phyloP scores from a whole-genome alignment of 2,113 vertebrate species.

The Heptranchias perlo region DNA sequence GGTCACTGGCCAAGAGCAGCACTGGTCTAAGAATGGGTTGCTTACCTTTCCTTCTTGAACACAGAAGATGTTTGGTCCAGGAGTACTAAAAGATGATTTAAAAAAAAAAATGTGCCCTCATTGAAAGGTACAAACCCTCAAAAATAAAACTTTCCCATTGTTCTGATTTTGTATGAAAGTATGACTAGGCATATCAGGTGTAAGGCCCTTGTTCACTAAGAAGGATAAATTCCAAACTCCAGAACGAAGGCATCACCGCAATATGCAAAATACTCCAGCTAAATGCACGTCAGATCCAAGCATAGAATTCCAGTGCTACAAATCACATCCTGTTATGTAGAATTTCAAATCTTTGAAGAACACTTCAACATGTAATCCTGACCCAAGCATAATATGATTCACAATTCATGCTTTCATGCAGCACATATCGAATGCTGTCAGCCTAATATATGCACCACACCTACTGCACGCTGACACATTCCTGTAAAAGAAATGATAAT shows the following conservation, averaged over 20 bases:
- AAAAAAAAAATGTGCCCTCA: not conserved
- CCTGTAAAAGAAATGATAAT: not conserved
- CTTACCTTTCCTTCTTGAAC: constrained; percentile 17
- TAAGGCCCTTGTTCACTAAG: not conserved
- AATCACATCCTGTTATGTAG: not conserved
- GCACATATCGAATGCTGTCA: not conserved
- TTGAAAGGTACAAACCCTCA: not conserved
- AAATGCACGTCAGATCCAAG: not conserved
- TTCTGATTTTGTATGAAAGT: not conserved
- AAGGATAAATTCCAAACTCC: not conserved
- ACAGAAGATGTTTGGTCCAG: not conserved
- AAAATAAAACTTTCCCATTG: not conserved
- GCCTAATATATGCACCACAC: not conserved
- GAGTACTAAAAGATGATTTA: not conserved
- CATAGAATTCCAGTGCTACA: not conserved
- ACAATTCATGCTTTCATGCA: not conserved
- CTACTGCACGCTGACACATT: not conserved
- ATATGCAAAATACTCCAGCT: not conserved
- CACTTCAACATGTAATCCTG: not conserved
- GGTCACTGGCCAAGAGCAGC: not conserved
- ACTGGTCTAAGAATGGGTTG: not conserved
- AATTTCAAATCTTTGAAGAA: constrained; percentile 17
- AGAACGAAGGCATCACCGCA: not conserved
- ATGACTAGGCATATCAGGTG: not conserved
- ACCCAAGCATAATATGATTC: constrained; percentile 9